Conservation (phyloP, 2,888 invertebrate species). For the Pegoplata infirma region DNA sequence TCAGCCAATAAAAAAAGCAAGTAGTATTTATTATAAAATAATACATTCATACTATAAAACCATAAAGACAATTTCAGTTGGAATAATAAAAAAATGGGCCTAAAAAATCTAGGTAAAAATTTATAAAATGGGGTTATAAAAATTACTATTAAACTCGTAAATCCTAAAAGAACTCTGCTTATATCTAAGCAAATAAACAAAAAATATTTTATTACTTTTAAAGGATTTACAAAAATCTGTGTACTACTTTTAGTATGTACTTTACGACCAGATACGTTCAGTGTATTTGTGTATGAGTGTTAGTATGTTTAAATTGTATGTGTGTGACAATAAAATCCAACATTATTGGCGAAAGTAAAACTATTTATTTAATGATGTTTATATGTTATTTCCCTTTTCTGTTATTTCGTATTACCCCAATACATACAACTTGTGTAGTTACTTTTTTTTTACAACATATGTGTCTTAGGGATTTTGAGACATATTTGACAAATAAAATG, state of each 20-base stretch:
- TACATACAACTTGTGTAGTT: too few species aligned
- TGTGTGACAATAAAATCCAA: conserved; percentile 43
- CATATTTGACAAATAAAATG: conserved; percentile 30
- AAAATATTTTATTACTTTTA: conserved; percentile 40
- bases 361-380: conserved; percentile 57
- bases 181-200: conserved; percentile 46
- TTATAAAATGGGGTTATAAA: not conserved
- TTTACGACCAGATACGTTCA: not conserved
- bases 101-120: not conserved
- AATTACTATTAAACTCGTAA: not conserved
- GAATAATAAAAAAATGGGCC: too few species aligned
- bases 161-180: not conserved
- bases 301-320: not conserved
- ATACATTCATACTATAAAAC: too few species aligned
- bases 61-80: too few species aligned
- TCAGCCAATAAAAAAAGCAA: too few species aligned
- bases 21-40: too few species aligned
- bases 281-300: not conserved
- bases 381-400: conserved; percentile 3
- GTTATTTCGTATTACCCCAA: not conserved
- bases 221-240: conserved; percentile 31
- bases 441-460: conserved; percentile 13
- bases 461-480: conserved; percentile 17
- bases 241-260: conserved; percentile 49
- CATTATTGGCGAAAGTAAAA: conserved; percentile 54